Evolutionary conservation across 1,140 invertebrate species (phyloP), one percentile per base, ranked within the genome.

Genomic region (Zaprionus africanus): DNA sequence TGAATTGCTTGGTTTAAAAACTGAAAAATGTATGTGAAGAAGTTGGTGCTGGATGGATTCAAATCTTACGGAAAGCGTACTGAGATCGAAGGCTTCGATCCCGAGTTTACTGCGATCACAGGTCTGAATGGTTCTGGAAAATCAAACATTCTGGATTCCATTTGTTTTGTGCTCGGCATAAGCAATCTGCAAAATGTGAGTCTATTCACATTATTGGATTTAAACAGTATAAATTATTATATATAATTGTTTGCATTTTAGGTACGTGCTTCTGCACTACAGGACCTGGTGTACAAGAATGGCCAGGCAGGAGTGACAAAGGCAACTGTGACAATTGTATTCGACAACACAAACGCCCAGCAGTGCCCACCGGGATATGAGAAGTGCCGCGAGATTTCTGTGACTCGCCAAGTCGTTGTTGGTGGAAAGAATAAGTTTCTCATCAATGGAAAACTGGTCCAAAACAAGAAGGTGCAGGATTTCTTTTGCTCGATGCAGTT

Each of bases 111-210:
- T 91, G 99, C 99, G 11, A 99, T 99, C 56, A 99, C 99, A 46
- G 99, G 99, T 12, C 93, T 99, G 7, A 99, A 99, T 94, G 99
- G 99, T 5, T 98, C 97, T 74, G 99, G 99, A n/a, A 99, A 99
- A 94, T 99, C 98, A 1, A 99, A 99, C 92, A 98, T 99, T 92
- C 94, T 99, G 51, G 99, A 99, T 94, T 96, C 97, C 12, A 99
- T 99, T 93, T 99, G 99, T 93, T 99, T 99, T 93, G 96, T 99
- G 13, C 93, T 99, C 4, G 99, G 99, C 53, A 99, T 99, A 38
- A 96, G 96, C n/a, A 99, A 99, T 94, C 94, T 99, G 58, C 94
- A 95, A 22, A 97, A 98, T 93, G 98, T 98, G 95, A 95, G 93
- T 43, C 6, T 41, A 2, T n/a, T 41, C 7, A 1, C 15, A 4